Conservation (phyloP, 2,113 vertebrate species). For the Eretmochelys imbricata region DNA sequence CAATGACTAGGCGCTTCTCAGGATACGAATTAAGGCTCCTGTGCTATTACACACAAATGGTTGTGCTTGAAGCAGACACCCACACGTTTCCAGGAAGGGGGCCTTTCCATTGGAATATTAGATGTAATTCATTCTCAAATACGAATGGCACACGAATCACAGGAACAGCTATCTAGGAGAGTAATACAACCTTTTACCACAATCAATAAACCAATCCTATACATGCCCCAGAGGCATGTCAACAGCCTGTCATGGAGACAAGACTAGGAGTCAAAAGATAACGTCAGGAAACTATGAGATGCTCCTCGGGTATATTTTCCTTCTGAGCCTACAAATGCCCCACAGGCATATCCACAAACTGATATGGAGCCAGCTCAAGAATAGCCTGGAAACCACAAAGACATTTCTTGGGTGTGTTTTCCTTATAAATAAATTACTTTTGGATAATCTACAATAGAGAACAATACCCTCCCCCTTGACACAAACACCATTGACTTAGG, state of each 20-base stretch:
- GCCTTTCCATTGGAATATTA: background rate
- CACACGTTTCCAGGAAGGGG: background rate
- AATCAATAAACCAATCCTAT: slow-evolving; percentile 18
- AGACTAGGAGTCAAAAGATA: background rate
- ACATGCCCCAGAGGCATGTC: background rate
- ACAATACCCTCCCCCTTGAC: background rate
- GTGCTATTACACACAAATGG: background rate
- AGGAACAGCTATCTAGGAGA: background rate
- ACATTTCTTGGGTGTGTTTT: background rate
- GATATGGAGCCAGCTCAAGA: background rate
- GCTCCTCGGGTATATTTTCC: slow-evolving; percentile 16
- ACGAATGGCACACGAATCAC: background rate
- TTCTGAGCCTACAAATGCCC: background rate
- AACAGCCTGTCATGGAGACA: background rate
- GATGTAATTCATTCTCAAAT: background rate
- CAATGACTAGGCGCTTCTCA: background rate
- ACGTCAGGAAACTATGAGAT: background rate
- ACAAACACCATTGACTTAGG: background rate
- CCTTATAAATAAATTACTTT: background rate
- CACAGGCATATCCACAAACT: background rate
- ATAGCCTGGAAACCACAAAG: background rate
- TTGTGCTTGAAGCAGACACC: background rate
- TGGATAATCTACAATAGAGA: background rate
- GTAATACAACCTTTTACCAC: background rate
- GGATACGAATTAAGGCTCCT: background rate